Evolutionary conservation across 1,140 invertebrate genomes (phyloP).

Genomic region (Bemisia tabaci): DNA sequence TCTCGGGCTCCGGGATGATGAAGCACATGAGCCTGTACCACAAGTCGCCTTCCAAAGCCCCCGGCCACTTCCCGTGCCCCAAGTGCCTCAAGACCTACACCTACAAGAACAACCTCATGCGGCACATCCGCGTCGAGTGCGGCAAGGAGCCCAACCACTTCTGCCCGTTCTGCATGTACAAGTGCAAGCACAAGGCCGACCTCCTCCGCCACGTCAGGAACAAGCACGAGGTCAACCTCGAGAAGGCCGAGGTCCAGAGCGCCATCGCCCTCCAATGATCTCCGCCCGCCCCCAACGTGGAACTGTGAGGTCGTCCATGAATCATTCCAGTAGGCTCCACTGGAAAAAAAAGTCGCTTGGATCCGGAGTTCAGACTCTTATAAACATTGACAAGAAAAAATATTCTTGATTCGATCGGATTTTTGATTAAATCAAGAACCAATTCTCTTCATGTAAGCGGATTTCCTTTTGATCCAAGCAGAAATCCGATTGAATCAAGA

Average conservation of each 20-base stretch:
- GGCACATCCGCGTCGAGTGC: conserved; percentile 37
- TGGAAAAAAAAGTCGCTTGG: too few relatives aligned
- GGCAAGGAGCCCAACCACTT: conserved; percentile 34
- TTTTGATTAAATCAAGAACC: too few relatives aligned
- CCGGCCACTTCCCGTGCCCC: conserved; percentile 24
- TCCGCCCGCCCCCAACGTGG: too few relatives aligned
- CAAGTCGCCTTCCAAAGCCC: neutral
- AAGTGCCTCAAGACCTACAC: conserved; percentile 25
- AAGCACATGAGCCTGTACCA: neutral
- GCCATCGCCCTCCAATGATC: neutral
- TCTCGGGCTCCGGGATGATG: neutral
- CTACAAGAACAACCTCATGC: conserved; percentile 29
- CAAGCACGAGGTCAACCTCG: neutral
- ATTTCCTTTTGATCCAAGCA: too few relatives aligned
- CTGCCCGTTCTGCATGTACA: conserved; percentile 21
- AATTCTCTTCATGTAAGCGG: too few relatives aligned
- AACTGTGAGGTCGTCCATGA: too few relatives aligned
- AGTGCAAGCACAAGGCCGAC: conserved; percentile 23
- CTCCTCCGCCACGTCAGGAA: conserved; percentile 20
- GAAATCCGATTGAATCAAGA: too few relatives aligned
- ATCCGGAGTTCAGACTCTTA: too few relatives aligned
- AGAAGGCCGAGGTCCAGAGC: neutral
- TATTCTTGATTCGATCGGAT: too few relatives aligned
- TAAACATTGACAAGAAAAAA: too few relatives aligned
- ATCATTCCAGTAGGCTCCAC: too few relatives aligned